Conservation (phyloP, 2,113 vertebrate genomes). For the Amblyornis subalaris region DNA sequence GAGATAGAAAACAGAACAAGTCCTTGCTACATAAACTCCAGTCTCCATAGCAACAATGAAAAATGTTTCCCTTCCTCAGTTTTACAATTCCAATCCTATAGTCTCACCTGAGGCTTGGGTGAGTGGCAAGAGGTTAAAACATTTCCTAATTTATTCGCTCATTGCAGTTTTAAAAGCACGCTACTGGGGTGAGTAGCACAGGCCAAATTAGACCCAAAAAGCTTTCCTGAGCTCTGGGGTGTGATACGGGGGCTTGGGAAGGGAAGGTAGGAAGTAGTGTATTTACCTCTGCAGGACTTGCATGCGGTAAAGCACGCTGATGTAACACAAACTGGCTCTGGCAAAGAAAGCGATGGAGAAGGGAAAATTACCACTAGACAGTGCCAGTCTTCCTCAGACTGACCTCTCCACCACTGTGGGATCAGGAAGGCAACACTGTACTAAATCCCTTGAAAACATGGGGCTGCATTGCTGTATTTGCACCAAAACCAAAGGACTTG, state of each 20-base stretch:
- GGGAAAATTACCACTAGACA: background rate
- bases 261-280: background rate
- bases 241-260: background rate
- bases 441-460: background rate
- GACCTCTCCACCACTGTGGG: background rate
- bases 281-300: background rate
- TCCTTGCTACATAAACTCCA: background rate
- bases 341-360: background rate
- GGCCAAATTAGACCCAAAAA: background rate
- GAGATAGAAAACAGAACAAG: background rate
- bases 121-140: background rate
- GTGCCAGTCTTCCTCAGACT: background rate
- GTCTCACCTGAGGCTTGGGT: background rate
- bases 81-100: background rate
- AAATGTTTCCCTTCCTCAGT: background rate
- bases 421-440: background rate
- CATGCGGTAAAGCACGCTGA: background rate
- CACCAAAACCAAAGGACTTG: background rate
- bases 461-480: rapidly evolving
- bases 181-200: background rate
- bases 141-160: background rate
- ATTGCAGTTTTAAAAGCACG: background rate
- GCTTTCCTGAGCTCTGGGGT: background rate
- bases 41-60: background rate
- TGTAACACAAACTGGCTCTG: background rate